Evolutionary conservation across 2,888 invertebrate genomes (phyloP).

Genomic region (Meliscaeva auricollis): DNA sequence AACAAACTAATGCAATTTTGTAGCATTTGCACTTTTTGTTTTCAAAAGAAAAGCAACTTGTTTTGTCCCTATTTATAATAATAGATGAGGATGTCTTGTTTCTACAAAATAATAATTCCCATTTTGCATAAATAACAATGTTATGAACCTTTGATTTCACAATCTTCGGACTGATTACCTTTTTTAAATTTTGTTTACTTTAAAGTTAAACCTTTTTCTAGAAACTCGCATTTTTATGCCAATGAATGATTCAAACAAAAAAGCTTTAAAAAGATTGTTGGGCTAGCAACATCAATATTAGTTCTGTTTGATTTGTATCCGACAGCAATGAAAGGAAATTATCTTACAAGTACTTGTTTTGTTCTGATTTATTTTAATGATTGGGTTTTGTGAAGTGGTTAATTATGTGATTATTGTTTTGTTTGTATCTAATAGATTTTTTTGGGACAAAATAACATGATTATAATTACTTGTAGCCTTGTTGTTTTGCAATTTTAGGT

Average conservation of each 20-base stretch:
- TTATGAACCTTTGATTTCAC: no score
- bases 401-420: constrained; percentile 25
- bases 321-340: constrained; percentile 16
- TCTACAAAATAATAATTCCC: no score
- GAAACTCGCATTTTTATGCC: not conserved
- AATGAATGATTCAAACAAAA: not conserved
- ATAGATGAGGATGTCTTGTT: no score
- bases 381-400: constrained; percentile 8
- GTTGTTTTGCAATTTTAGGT: constrained; percentile 29
- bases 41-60: no score
- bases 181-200: not conserved
- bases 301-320: not conserved
- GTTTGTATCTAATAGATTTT: not conserved
- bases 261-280: not conserved
- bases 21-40: no score
- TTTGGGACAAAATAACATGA: not conserved
- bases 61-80: no score
- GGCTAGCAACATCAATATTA: constrained; percentile 31
- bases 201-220: no score
- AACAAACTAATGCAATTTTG: no score
- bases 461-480: not conserved
- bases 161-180: no score
- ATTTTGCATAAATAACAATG: no score
- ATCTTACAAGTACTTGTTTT: constrained; percentile 46
- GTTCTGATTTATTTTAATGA: constrained; percentile 1